Base-by-base conservation (phyloP, 2,888 invertebrate species). In the Hyles lineata region DNA sequence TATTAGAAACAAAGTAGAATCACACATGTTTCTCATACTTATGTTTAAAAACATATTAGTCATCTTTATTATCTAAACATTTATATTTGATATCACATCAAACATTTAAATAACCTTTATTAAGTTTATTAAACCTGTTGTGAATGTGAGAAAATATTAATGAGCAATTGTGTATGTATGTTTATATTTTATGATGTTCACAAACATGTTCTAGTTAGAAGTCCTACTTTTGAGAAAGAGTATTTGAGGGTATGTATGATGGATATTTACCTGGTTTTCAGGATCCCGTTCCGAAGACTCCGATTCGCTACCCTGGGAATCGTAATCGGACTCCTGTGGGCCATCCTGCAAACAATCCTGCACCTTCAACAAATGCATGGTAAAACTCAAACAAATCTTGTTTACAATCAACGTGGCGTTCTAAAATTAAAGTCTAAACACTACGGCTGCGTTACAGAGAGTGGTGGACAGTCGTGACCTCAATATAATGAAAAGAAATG, bases 211-310 rank as follows among this genome's bases (percentile, higher is more conserved):
- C 23, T 25, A 60, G 9, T 63, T n/a, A 17, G 9, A 63, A 50
- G 17, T 21, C 67, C 67, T 23, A 67, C 43, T 67, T 63, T 50
- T 67, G 15, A 15, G 32, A 63, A 6, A 50, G 11, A 25, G 0
- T 15, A 50, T 43, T 15, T 23, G n/a, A 21, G 29, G 43, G 29
- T 15, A 63, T 19, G 11, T 21, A n/a, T 17, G 43, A 23, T 50
- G 23, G 15, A 67, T 50, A 67, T 43, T 67, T 43, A 96, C 97
- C 95, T 97, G 96, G 70, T 96, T 96, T 86, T 97, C 97, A 0
- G 96, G 97, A 87, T 97, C 96, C 73, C 96, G 92, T 79, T 97
- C 96, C 76, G 95, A 95, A 83, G 90, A 95, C 67, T 95, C 94
- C 73, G 94, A 92, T 61, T 93, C 93, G 76, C 95, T 95, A 17